Conservation (phyloP, 2,113 vertebrate species). For the Lycaon pictus region DNA sequence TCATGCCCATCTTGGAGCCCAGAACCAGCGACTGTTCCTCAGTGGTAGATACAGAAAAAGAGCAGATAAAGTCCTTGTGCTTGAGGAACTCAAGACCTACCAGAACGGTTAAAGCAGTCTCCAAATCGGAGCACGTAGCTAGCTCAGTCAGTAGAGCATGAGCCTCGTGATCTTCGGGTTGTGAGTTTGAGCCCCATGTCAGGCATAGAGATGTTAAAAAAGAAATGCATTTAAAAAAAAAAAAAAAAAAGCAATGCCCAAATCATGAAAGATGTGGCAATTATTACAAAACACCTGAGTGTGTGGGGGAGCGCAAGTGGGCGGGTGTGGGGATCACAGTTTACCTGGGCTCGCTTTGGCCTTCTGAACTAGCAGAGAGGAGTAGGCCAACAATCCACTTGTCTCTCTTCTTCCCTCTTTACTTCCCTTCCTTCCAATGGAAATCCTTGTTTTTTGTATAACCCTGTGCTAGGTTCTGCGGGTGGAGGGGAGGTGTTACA, state of each 20-base stretch:
- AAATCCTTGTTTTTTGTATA: background rate
- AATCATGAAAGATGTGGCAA: background rate
- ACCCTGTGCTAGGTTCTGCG: background rate
- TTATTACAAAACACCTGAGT: background rate
- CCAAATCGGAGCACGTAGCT: background rate
- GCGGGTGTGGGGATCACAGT: background rate
- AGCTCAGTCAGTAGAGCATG: background rate
- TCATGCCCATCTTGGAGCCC: background rate
- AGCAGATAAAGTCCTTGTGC: background rate
- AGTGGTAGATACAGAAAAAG: background rate
- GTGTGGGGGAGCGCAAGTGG: too few relatives aligned
- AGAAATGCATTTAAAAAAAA: background rate
- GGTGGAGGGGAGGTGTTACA: background rate
- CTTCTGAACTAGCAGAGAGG: background rate
- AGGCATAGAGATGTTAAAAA: background rate
- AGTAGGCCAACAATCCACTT: background rate
- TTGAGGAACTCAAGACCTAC: background rate
- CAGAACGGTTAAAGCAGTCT: background rate
- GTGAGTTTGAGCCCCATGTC: background rate
- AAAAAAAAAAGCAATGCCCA: background rate
- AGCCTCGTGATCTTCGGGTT: background rate
- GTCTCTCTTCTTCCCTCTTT: background rate
- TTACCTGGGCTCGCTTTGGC: background rate
- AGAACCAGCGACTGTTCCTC: background rate
- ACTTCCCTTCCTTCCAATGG: background rate